These are phyloP conservation scores for Scrobipalpa atriplicella DNA, from an alignment of 2,888 invertebrate genomes.

Conservation along the genomic window DNA sequence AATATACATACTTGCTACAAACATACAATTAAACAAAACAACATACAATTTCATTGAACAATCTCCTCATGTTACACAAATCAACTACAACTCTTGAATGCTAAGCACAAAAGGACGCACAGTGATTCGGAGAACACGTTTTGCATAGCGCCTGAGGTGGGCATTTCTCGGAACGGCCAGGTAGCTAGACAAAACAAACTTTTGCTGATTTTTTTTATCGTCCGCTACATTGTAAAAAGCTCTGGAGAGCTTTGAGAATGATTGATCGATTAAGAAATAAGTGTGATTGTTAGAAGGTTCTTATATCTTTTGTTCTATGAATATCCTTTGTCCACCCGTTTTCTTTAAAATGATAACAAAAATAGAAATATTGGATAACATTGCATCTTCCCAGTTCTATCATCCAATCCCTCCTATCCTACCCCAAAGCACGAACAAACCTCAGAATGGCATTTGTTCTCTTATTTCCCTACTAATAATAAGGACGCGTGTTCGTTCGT, in stretches of 20 bases:
- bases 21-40: neutral
- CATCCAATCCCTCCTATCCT: neutral
- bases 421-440: neutral
- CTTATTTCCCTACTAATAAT: slow-evolving; percentile 36
- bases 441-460: slow-evolving; percentile 12
- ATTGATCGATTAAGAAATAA: neutral
- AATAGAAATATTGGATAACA: no score
- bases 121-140: slow-evolving; percentile 22
- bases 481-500: slow-evolving; percentile 53
- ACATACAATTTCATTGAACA: slow-evolving; percentile 15
- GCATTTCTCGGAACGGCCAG: slow-evolving; percentile 42
- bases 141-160: slow-evolving; percentile 37
- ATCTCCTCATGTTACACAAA: slow-evolving; percentile 32
- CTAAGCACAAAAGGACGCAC: slow-evolving; percentile 12
- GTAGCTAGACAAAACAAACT: slow-evolving; percentile 37
- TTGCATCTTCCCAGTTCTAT: no score
- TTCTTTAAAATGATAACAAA: no score
- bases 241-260: neutral
- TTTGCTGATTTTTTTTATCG: slow-evolving; percentile 37
- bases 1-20: no score
- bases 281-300: neutral
- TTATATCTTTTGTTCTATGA: neutral
- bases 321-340: no score
- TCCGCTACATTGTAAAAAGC: slow-evolving; percentile 28
- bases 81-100: slow-evolving; percentile 10